phyloP scores from a whole-genome alignment of 2,113 vertebrate genomes.

The Dascyllus trimaculatus region DNA sequence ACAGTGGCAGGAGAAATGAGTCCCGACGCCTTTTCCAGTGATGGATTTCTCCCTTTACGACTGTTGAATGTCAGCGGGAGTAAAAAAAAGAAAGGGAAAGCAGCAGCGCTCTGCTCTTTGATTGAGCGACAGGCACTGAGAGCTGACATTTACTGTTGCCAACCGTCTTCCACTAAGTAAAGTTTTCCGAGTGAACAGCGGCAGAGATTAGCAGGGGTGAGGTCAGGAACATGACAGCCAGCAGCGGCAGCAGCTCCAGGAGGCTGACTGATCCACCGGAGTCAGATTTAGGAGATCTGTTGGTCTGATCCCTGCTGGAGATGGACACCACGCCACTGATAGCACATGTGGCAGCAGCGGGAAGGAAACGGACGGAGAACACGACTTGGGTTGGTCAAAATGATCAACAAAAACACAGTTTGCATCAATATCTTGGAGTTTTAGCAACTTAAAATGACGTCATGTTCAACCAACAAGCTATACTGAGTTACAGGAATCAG shows the following conservation, averaged over 20 bases:
- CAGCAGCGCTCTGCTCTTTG: slow-evolving; percentile 13
- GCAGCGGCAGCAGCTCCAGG: not conserved
- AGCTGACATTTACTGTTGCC: slow-evolving; percentile 29
- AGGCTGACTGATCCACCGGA: not conserved
- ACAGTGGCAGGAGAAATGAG: not conserved
- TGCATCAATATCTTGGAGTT: too few relatives aligned
- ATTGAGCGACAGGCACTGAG: slow-evolving; percentile 26
- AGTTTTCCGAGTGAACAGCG: slow-evolving; percentile 6
- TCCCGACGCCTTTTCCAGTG: slow-evolving; percentile 4
- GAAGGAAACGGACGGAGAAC: too few relatives aligned
- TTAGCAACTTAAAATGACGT: too few relatives aligned
- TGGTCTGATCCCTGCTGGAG: not conserved
- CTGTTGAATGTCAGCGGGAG: slow-evolving; percentile 26
- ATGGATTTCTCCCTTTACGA: slow-evolving; percentile 38
- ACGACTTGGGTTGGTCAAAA: too few relatives aligned
- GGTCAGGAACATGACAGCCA: slow-evolving; percentile 1
- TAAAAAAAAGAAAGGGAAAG: not conserved
- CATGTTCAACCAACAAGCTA: too few relatives aligned
- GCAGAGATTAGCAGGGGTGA: slow-evolving; percentile 19
- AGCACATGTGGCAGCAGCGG: not conserved
- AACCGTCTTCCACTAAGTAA: slow-evolving; percentile 9
- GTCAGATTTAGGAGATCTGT: slow-evolving; percentile 21
- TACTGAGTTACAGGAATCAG: too few relatives aligned
- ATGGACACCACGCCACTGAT: not conserved
- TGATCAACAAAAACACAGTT: too few relatives aligned